Evolutionary conservation across 2,888 invertebrate species (phyloP).

Genomic region (Tenthredo scrophulariae): DNA sequence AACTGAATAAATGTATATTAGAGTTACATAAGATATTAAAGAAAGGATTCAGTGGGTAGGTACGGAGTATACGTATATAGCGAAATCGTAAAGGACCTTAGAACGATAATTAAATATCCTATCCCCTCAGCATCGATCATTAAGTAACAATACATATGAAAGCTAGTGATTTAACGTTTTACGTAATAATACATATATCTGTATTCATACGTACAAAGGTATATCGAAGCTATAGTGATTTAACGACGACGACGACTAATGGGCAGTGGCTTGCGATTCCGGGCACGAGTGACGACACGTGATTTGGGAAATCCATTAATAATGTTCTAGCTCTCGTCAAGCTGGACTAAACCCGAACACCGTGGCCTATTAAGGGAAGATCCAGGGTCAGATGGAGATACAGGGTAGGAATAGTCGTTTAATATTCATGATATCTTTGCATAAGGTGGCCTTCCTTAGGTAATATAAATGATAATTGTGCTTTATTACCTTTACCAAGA

Average conservation of each 20-base stretch:
- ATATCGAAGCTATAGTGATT: not conserved
- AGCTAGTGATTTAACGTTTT: not conserved
- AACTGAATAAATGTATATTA: conserved; percentile 1
- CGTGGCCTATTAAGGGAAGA: conserved; percentile 15
- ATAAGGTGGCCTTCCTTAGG: conserved; percentile 63
- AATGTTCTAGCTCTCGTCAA: conserved; percentile 18
- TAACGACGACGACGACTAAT: not conserved
- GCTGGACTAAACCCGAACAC: conserved; percentile 13
- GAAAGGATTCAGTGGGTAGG: not conserved
- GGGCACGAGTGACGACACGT: not conserved
- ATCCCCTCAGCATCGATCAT: not conserved
- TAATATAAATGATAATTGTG: conserved; percentile 71
- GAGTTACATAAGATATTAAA: not conserved
- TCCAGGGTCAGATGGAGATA: conserved; percentile 53
- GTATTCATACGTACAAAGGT: not conserved
- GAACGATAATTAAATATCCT: not conserved
- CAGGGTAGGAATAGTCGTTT: conserved; percentile 57
- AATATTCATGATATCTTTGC: conserved; percentile 66
- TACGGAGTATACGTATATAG: not conserved
- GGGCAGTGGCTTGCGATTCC: not conserved
- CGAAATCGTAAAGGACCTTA: not conserved
- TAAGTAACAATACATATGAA: not conserved
- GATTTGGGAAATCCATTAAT: conserved; percentile 27
- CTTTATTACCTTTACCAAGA: conserved; percentile 61
- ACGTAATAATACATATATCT: not conserved